phyloP scores from a whole-genome alignment of 2,113 vertebrate genomes.

The Triplophysa siluroides region DNA sequence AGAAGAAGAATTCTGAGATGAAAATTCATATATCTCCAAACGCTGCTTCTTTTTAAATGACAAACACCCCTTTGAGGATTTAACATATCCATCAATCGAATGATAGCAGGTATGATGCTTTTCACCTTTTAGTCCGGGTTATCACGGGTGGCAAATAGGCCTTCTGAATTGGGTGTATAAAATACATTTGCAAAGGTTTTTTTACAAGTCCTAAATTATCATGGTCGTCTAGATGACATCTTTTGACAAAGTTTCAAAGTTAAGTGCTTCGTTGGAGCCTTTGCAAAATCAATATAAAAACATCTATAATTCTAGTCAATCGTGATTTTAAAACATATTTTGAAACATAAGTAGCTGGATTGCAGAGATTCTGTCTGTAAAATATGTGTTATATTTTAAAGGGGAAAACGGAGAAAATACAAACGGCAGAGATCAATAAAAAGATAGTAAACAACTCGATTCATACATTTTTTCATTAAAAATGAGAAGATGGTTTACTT shows the following conservation, averaged over 20 bases:
- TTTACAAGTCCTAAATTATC: not conserved
- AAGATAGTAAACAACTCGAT: too few relatives aligned
- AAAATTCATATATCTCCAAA: constrained; percentile 54
- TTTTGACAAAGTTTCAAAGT: not conserved
- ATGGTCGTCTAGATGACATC: not conserved
- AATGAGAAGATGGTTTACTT: too few relatives aligned
- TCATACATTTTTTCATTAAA: not conserved
- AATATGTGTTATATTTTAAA: not conserved
- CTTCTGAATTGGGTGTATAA: not conserved
- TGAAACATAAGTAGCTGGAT: not conserved
- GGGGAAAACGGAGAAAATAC: not conserved
- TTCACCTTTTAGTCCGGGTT: not conserved
- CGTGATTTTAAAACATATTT: not conserved
- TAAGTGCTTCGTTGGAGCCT: not conserved
- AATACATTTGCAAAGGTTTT: not conserved
- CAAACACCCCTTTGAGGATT: constrained; percentile 63
- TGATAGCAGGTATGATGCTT: constrained; percentile 74
- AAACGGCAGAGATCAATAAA: not conserved
- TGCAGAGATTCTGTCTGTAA: not conserved
- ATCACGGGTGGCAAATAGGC: not conserved
- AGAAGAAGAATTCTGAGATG: constrained; percentile 66
- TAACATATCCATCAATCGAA: constrained; percentile 68
- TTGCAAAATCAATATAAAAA: not conserved
- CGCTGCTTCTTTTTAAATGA: constrained; percentile 61
- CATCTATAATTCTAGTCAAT: not conserved